These are phyloP conservation scores for Antechinus stuartii DNA, from an alignment of 2,113 vertebrate species.

Conservation along the genomic window DNA sequence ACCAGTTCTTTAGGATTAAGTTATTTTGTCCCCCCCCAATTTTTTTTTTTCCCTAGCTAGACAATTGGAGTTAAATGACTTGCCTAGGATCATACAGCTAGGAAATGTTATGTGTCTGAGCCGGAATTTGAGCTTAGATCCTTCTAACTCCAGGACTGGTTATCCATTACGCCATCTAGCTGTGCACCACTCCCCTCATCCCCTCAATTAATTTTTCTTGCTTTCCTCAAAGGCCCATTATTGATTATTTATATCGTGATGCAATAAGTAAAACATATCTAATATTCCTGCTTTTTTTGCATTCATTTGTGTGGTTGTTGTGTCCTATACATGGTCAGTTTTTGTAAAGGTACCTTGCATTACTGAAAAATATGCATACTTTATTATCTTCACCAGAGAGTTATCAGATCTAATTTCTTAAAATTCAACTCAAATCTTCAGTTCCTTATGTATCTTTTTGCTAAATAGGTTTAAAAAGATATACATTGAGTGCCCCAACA, in stretches of 20 bases:
- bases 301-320: neutral
- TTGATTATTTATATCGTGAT: neutral
- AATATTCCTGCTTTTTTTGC: neutral
- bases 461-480: neutral
- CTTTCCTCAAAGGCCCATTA: neutral
- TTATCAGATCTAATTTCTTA: neutral
- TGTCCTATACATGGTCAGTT: neutral
- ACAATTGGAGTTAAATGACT: too few species aligned
- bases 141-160: too few species aligned
- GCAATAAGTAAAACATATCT: neutral
- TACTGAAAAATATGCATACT: neutral
- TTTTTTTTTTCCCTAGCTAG: too few species aligned
- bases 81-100: too few species aligned
- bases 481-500: neutral
- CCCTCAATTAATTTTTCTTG: neutral
- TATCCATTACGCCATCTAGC: too few species aligned
- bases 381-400: neutral
- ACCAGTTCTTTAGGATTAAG: neutral
- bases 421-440: neutral
- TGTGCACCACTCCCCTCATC: too few species aligned
- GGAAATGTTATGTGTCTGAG: too few species aligned
- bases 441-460: neutral
- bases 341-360: neutral
- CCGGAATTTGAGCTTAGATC: too few species aligned
- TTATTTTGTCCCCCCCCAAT: neutral